Percentiles rank a stretch among this genome's conserved stretches.
These are phyloP conservation scores for Eledona agricola DNA, from an alignment of 2,888 invertebrate genomes.

Conservation along the genomic window DNA sequence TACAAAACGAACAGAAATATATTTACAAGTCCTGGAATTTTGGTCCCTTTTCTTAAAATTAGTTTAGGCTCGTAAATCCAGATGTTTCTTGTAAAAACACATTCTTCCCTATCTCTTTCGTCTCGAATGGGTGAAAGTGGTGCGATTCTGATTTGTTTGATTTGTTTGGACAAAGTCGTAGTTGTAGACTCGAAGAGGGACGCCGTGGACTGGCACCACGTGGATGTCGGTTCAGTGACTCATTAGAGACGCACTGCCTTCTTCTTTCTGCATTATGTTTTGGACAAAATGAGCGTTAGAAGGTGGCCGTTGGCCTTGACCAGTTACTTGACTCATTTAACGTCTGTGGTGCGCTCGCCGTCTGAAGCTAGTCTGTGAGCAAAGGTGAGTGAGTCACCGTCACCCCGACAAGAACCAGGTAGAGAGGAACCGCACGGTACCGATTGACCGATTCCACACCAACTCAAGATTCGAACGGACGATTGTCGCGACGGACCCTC, in stretches of 20 bases:
- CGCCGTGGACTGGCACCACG: slow-evolving; percentile 2
- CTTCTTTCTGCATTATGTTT: slow-evolving; percentile 34
- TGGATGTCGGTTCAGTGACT: slow-evolving; percentile 31
- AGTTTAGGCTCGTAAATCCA: slow-evolving; percentile 23
- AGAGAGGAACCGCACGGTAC: slow-evolving; percentile 35
- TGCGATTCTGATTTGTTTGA: too few relatives aligned
- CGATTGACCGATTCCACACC: slow-evolving; percentile 33
- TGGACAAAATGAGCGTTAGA: slow-evolving; percentile 48
- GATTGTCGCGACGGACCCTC: slow-evolving; percentile 26
- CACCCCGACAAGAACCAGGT: slow-evolving; percentile 37
- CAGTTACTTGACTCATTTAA: slow-evolving; percentile 48
- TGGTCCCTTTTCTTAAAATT: slow-evolving; percentile 36
- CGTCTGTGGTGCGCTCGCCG: slow-evolving; percentile 36
- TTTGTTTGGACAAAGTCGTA: too few relatives aligned
- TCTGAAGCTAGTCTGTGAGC: slow-evolving; percentile 39
- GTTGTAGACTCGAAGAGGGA: too few relatives aligned
- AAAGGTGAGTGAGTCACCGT: slow-evolving; percentile 37
- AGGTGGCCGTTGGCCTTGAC: slow-evolving; percentile 56
- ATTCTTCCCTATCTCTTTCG: too few relatives aligned
- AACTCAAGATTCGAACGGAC: slow-evolving; percentile 28
- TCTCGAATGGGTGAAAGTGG: too few relatives aligned
- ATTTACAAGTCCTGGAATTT: slow-evolving; percentile 37
- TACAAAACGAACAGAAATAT: slow-evolving; percentile 22
- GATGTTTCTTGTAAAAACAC: slow-evolving; percentile 31
- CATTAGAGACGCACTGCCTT: slow-evolving; percentile 28